Evolutionary conservation across 2,888 invertebrate species (phyloP).

Genomic region (Agriotes lineatus): DNA sequence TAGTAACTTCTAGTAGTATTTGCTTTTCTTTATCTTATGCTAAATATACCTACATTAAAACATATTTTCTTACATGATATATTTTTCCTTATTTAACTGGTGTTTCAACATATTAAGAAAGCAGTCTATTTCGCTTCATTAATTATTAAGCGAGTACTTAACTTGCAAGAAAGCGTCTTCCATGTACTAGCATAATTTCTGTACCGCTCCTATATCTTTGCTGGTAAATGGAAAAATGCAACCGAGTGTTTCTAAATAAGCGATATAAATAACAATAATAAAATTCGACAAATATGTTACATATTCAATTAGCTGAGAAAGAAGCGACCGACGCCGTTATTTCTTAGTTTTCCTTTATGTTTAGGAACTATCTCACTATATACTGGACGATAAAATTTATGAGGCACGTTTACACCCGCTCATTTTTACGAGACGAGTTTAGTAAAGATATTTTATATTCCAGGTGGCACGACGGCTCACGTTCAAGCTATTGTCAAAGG

Average conservation of each 20-base stretch:
- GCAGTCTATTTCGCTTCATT: too few relatives aligned
- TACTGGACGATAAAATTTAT: constrained; percentile 23
- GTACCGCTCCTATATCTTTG: too few relatives aligned
- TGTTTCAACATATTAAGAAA: too few relatives aligned
- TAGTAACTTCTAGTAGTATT: too few relatives aligned
- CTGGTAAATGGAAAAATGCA: neutral
- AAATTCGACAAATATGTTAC: constrained; percentile 7
- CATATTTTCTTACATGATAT: too few relatives aligned
- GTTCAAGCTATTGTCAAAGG: constrained; percentile 82
- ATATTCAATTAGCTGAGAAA: neutral
- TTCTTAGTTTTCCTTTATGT: constrained; percentile 12
- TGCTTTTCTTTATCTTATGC: too few relatives aligned
- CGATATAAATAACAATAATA: neutral
- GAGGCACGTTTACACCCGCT: constrained; percentile 20
- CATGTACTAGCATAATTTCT: too few relatives aligned
- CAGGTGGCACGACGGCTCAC: constrained; percentile 65
- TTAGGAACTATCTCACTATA: constrained; percentile 8
- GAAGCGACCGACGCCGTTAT: neutral
- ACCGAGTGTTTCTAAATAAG: too few relatives aligned
- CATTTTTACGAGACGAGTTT: constrained; percentile 29
- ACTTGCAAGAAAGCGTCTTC: too few relatives aligned
- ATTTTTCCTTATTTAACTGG: too few relatives aligned
- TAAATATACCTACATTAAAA: too few relatives aligned
- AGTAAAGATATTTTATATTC: constrained; percentile 55
- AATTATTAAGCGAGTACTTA: too few relatives aligned